These are phyloP conservation scores for Drosophila suboccidentalis DNA, from an alignment of 2,888 invertebrate species.

Conservation along the genomic window DNA sequence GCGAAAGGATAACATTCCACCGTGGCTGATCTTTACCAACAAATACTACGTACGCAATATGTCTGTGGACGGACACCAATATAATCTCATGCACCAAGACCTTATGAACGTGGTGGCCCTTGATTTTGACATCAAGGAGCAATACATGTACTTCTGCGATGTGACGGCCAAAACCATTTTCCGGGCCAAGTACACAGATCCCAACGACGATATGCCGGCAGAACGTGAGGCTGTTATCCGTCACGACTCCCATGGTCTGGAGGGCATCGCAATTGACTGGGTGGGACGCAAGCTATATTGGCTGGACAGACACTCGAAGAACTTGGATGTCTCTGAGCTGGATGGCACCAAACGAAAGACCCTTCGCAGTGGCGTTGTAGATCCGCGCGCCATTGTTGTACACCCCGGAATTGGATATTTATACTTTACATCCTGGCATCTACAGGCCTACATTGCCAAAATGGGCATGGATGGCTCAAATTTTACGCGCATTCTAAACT, in stretches of 20 bases:
- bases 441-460: conserved; percentile 98
- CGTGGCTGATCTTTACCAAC: conserved; percentile 98
- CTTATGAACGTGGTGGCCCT: conserved; percentile 98
- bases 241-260: conserved; percentile 98
- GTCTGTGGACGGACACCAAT: conserved; percentile 94
- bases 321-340: conserved; percentile 97
- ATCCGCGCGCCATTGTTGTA: conserved; percentile 97
- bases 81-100: conserved; percentile 96
- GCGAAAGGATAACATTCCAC: conserved; percentile 91
- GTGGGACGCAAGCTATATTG: conserved; percentile 98
- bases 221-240: conserved; percentile 93
- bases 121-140: conserved; percentile 94
- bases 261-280: conserved; percentile 99
- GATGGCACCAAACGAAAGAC: conserved; percentile 97
- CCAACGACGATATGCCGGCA: conserved; percentile 87
- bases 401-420: conserved; percentile 97
- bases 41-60: conserved; percentile 99
- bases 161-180: conserved; percentile 98
- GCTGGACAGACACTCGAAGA: conserved; percentile 97
- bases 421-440: conserved; percentile 98
- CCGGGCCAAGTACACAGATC: conserved; percentile 88
- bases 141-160: conserved; percentile 97
- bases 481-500: conserved; percentile 94
- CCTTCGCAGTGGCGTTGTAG: conserved; percentile 94
- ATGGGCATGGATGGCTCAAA: conserved; percentile 98